phyloP scores from a whole-genome alignment of 2,113 vertebrate species.

The Daubentonia madagascariensis region DNA sequence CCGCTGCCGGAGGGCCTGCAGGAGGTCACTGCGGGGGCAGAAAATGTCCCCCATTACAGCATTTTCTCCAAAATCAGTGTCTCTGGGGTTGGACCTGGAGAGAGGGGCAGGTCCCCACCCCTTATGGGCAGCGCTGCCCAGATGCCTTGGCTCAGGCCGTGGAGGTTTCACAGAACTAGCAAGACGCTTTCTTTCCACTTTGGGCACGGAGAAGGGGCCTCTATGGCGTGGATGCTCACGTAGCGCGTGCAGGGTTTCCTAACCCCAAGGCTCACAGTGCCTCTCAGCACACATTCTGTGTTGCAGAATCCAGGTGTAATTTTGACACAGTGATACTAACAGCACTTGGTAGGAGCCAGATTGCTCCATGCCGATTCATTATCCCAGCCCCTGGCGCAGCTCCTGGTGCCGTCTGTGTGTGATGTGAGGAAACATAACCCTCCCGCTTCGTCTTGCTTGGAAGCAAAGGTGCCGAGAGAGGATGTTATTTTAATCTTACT shows the following conservation, averaged over 20 bases:
- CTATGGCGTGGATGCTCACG: rapidly evolving
- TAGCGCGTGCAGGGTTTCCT: neutral
- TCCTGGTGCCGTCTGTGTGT: rapidly evolving
- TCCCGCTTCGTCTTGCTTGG: rapidly evolving
- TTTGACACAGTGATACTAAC: rapidly evolving
- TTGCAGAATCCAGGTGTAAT: rapidly evolving
- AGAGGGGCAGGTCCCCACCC: neutral
- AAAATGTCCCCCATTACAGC: neutral
- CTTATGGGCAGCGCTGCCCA: neutral
- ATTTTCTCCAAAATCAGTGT: neutral
- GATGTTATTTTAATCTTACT: rapidly evolving
- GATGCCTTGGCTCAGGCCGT: neutral
- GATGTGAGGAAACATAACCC: rapidly evolving
- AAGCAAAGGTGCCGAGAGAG: neutral
- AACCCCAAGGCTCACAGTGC: neutral
- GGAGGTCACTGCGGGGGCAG: constrained; percentile 36
- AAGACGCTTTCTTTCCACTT: neutral
- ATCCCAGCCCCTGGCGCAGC: too few species aligned
- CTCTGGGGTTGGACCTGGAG: neutral
- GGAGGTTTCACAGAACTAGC: neutral
- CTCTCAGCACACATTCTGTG: rapidly evolving
- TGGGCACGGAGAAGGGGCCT: rapidly evolving
- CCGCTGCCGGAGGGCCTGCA: neutral
- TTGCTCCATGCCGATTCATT: neutral
- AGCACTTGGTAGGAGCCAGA: rapidly evolving